Evolutionary conservation across 2,888 invertebrate genomes (phyloP).

Genomic region (Drosophila gaucha): DNA sequence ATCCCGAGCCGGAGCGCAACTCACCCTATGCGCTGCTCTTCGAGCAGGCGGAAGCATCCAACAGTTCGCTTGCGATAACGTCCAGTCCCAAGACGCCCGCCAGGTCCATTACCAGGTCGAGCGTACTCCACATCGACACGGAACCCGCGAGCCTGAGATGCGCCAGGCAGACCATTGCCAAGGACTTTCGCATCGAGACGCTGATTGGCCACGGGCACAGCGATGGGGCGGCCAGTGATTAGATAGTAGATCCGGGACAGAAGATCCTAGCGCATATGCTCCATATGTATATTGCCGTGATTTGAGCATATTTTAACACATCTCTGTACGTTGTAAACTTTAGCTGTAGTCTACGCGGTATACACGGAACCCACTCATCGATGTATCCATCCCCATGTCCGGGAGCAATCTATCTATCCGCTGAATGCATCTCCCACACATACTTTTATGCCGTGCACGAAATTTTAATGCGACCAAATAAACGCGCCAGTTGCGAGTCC

Average conservation of each 20-base stretch:
- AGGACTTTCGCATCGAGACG: slow-evolving; percentile 85
- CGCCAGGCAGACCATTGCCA: slow-evolving; percentile 80
- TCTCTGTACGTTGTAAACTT: slow-evolving; percentile 53
- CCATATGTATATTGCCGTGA: no score
- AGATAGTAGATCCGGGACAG: slow-evolving; percentile 9
- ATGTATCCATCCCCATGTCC: slow-evolving; percentile 14
- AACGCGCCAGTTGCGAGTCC: slow-evolving; percentile 62
- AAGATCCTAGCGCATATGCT: slow-evolving; percentile 16
- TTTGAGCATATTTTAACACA: slow-evolving; percentile 63
- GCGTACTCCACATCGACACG: slow-evolving; percentile 65
- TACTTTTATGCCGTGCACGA: slow-evolving; percentile 47
- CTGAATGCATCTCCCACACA: slow-evolving; percentile 30
- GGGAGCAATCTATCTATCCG: slow-evolving; percentile 38
- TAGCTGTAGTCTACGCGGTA: slow-evolving; percentile 48
- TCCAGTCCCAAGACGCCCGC: slow-evolving; percentile 72
- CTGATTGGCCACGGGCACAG: slow-evolving; percentile 80
- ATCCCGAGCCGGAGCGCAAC: slow-evolving; percentile 47
- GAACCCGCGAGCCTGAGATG: slow-evolving; percentile 71
- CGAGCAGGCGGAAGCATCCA: slow-evolving; percentile 80
- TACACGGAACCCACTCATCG: slow-evolving; percentile 8
- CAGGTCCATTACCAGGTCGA: slow-evolving; percentile 37
- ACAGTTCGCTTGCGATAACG: slow-evolving; percentile 71
- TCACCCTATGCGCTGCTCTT: slow-evolving; percentile 79
- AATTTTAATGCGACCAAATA: slow-evolving; percentile 73
- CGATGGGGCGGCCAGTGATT: slow-evolving; percentile 77